phyloP scores from a whole-genome alignment of 2,888 invertebrate genomes.

The Eremobia ochroleuca region DNA sequence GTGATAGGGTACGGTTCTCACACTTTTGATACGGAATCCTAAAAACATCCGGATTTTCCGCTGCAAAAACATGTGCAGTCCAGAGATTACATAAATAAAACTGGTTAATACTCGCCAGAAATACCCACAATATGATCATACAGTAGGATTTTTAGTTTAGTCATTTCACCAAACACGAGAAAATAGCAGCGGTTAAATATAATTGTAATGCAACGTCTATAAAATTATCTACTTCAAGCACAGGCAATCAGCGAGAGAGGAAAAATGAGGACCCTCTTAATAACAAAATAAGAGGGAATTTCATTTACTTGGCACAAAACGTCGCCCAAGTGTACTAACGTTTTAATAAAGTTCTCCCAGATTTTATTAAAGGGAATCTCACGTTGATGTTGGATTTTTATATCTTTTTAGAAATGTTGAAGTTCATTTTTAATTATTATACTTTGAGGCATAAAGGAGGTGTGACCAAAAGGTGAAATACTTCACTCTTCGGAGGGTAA shows the following conservation, averaged over 20 bases:
- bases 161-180: neutral
- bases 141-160: neutral
- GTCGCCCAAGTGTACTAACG: conserved; percentile 37
- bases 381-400: conserved; percentile 23
- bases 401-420: neutral
- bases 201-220: conserved; percentile 17
- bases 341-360: conserved; percentile 34
- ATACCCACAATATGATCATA: no score
- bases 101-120: neutral
- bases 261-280: conserved; percentile 29
- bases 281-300: conserved; percentile 45
- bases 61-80: neutral
- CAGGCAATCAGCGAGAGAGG: conserved; percentile 19
- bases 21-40: neutral
- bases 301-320: conserved; percentile 55
- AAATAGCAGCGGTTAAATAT: conserved; percentile 4
- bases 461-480: conserved; percentile 1
- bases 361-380: conserved; percentile 37
- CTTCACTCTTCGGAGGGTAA: neutral
- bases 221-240: conserved; percentile 24
- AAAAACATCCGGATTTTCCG: neutral
- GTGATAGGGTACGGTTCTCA: neutral
- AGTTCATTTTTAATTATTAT: neutral
- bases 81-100: neutral
- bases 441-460: neutral